Percentiles rank a stretch among this genome's conserved stretches.
Conservation (phyloP, 2,888 invertebrate species). For the Noctua fimbriata region DNA sequence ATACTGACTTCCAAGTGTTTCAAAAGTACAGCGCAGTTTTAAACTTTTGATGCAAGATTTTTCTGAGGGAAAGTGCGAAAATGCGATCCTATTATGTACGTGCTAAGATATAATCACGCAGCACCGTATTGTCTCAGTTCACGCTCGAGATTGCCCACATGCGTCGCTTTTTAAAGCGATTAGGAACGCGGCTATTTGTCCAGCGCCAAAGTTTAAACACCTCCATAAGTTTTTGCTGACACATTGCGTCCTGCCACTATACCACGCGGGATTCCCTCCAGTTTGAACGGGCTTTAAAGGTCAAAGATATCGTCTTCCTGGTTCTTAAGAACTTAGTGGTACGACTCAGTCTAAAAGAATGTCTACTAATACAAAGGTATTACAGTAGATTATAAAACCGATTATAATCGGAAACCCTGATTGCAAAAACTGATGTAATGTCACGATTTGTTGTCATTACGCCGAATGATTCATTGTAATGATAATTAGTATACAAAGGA, state of each 20-base stretch:
- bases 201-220: neutral
- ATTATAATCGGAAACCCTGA: slow-evolving; percentile 2
- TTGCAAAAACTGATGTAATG: slow-evolving; percentile 16
- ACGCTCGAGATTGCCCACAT: too few species aligned
- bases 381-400: neutral
- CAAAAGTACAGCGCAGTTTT: neutral
- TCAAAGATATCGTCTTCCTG: neutral
- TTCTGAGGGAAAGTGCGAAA: too few species aligned
- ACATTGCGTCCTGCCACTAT: neutral
- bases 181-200: neutral
- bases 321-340: neutral
- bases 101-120: neutral
- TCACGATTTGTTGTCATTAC: neutral
- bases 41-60: neutral
- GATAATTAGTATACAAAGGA: slow-evolving; percentile 7
- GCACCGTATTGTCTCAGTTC: neutral
- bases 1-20: neutral
- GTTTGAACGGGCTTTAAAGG: neutral
- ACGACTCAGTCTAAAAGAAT: neutral
- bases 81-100: neutral
- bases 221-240: neutral
- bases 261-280: neutral
- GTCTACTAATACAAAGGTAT: neutral
- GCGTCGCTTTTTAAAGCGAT: too few species aligned
- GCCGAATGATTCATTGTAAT: neutral